phyloP scores from a whole-genome alignment of 2,797 vertebrate genomes.

The Mus caroli region DNA sequence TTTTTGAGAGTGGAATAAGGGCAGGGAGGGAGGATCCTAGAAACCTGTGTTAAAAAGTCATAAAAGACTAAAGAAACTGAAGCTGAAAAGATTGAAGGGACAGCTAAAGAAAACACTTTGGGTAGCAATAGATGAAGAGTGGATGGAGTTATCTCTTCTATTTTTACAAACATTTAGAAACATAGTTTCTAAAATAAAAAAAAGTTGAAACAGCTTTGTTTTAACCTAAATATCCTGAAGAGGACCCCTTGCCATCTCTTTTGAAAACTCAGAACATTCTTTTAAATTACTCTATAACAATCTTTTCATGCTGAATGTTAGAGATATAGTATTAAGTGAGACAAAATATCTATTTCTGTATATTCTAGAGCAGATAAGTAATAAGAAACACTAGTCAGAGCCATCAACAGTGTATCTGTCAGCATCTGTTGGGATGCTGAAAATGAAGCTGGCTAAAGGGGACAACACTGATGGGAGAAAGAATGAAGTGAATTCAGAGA shows the following conservation, averaged over 20 bases:
- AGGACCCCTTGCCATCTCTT: neutral
- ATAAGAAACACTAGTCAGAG: neutral
- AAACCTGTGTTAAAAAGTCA: constrained; percentile 17
- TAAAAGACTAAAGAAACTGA: constrained; percentile 20
- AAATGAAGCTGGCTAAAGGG: neutral
- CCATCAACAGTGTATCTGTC: neutral
- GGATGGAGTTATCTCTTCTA: neutral
- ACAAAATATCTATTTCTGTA: neutral
- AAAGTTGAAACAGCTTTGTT: neutral
- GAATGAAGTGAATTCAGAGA: neutral
- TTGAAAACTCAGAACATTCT: neutral
- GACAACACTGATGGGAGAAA: neutral
- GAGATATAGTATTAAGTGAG: neutral
- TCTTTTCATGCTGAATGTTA: neutral
- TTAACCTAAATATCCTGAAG: neutral
- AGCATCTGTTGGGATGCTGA: neutral
- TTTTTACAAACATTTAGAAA: constrained; percentile 21
- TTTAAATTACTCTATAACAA: neutral
- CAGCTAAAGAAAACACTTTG: neutral
- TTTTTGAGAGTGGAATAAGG: neutral
- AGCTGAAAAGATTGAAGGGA: constrained; percentile 27
- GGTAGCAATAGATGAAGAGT: neutral
- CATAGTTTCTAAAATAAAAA: constrained; percentile 8
- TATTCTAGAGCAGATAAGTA: neutral
- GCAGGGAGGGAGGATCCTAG: neutral